Percentiles rank a stretch among this genome's conserved stretches.
phyloP scores from a whole-genome alignment of 2,888 invertebrate genomes.

The Galeopsomyia nigrocyanea region DNA sequence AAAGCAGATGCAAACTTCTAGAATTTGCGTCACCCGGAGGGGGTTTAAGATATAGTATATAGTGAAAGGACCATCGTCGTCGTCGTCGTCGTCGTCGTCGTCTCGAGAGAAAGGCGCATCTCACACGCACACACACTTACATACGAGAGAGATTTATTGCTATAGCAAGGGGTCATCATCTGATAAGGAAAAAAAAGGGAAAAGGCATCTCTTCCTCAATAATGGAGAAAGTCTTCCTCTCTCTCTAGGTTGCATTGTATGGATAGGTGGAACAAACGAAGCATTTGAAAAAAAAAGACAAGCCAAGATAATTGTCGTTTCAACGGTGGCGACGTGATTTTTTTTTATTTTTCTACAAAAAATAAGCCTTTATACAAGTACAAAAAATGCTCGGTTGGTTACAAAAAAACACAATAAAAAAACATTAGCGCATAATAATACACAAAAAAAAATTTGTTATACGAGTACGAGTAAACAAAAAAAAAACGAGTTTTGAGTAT shows the following conservation, averaged over 20 bases:
- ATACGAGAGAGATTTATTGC: conserved; percentile 28
- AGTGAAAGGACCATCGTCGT: conserved; percentile 67
- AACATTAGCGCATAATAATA: too few species aligned
- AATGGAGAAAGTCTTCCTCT: not conserved
- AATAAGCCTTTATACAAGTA: conserved; percentile 69
- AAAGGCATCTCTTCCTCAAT: conserved; percentile 44
- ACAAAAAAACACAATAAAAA: conserved; percentile 55
- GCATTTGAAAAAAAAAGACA: not conserved
- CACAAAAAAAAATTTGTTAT: conserved; percentile 15
- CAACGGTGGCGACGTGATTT: conserved; percentile 68
- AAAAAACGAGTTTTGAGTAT: conserved; percentile 57
- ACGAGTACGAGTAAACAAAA: conserved; percentile 56
- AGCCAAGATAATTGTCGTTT: conserved; percentile 45
- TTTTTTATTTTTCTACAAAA: conserved; percentile 66
- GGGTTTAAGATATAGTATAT: conserved; percentile 42
- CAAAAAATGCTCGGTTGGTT: conserved; percentile 65
- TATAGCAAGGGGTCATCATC: conserved; percentile 14
- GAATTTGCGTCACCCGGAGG: conserved; percentile 57
- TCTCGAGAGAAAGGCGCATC: conserved; percentile 42
- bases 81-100: too few species aligned
- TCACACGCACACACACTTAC: not conserved
- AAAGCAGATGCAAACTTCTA: not conserved
- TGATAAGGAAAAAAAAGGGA: conserved; percentile 37
- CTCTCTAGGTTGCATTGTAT: too few species aligned
- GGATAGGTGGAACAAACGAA: conserved; percentile 20